Conservation (phyloP, 1,140 invertebrate genomes). For the Potamilus streckersoni region DNA sequence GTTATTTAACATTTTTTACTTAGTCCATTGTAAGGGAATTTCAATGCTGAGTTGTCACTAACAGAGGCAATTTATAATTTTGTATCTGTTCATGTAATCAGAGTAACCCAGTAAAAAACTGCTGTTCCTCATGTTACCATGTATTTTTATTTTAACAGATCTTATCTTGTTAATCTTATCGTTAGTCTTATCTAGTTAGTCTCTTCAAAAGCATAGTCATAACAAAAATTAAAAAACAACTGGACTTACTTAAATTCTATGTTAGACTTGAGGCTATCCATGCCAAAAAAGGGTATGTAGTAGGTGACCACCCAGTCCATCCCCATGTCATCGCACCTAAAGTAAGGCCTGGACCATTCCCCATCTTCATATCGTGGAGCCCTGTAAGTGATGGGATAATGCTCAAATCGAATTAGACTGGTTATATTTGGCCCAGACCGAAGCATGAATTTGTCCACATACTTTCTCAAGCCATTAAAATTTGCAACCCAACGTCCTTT, state of each 20-base stretch:
- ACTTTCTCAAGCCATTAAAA: conserved; percentile 91
- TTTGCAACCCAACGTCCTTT: conserved; percentile 94
- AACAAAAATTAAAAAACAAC: conserved; percentile 1
- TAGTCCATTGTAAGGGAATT: too few relatives aligned
- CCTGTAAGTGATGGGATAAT: conserved; percentile 87
- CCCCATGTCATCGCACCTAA: conserved; percentile 87
- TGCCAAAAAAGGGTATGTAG: conserved; percentile 96
- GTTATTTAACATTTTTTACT: too few relatives aligned
- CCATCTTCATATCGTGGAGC: conserved; percentile 75
- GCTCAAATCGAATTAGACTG: conserved; percentile 60
- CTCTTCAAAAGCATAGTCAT: neutral
- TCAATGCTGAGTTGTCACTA: too few relatives aligned
- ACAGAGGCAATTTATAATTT: too few relatives aligned
- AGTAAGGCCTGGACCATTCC: conserved; percentile 93
- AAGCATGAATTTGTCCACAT: conserved; percentile 91
- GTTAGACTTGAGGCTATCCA: conserved; percentile 83
- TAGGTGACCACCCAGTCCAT: conserved; percentile 97
- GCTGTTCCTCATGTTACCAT: too few relatives aligned
- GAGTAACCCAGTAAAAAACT: too few relatives aligned
- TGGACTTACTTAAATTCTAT: conserved; percentile 66
- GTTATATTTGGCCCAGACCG: conserved; percentile 80
- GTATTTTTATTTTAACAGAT: too few relatives aligned
- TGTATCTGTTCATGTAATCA: too few relatives aligned
- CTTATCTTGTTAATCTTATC: neutral
- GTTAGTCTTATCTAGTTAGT: neutral